Percentiles rank a stretch among this genome's conserved stretches.
Evolutionary conservation across 2,113 vertebrate species (phyloP).

Genomic region (Capricornis sumatraensis): DNA sequence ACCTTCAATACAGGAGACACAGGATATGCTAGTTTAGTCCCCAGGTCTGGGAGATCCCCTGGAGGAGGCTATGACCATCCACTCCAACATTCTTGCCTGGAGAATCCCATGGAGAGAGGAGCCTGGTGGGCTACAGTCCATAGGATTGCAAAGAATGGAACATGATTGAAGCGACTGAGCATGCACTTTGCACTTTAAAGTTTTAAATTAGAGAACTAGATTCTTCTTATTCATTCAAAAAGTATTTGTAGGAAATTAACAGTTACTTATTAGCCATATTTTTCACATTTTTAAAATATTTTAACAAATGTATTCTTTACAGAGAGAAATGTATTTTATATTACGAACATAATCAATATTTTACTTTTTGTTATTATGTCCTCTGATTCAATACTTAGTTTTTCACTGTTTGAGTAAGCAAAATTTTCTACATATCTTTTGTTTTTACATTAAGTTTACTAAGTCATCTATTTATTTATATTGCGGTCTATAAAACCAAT

Average conservation of each 20-base stretch:
- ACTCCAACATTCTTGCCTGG: neutral
- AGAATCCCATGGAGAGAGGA: neutral
- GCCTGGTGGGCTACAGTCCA: neutral
- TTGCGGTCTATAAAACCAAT: neutral
- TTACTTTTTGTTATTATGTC: neutral
- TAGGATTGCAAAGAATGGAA: neutral
- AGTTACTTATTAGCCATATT: neutral
- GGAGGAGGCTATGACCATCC: neutral
- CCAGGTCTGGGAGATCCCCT: neutral
- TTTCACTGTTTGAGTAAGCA: neutral
- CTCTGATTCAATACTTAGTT: neutral
- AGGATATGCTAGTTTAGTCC: neutral
- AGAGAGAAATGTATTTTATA: neutral
- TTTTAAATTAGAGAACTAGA: neutral
- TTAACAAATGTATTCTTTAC: neutral
- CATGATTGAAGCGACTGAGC: accelerated
- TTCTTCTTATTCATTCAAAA: neutral
- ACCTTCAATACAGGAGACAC: neutral
- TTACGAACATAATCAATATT: neutral
- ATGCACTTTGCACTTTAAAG: neutral
- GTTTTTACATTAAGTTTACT: neutral
- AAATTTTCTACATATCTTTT: neutral
- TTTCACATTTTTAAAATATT: neutral
- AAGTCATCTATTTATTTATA: neutral
- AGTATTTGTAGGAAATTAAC: neutral